A percentile compares a stretch with the other conserved stretches of the same genome.
Evolutionary conservation across 2,797 vertebrate genomes (phyloP).

Genomic region (Tamandua tetradactyla): DNA sequence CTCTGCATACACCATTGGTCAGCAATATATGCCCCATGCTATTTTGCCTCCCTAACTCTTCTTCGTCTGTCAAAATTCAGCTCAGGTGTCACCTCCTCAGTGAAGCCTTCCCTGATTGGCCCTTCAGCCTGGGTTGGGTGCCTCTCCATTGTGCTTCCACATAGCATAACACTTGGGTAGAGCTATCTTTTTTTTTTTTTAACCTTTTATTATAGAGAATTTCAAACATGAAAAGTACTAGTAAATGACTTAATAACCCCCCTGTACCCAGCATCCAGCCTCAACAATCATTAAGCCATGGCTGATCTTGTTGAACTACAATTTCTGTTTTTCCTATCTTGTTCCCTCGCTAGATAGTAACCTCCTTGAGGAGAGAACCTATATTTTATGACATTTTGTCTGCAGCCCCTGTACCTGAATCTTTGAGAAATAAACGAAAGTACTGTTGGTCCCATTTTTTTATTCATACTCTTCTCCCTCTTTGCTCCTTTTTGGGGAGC

Average conservation of each 20-base stretch:
- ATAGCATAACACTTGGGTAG: not conserved
- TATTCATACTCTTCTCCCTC: not conserved
- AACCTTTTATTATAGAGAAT: not conserved
- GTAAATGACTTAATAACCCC: not conserved
- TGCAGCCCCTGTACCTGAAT: not conserved
- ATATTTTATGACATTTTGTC: not conserved
- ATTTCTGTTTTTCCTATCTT: not conserved
- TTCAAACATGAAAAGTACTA: not conserved
- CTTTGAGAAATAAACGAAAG: slow-evolving; percentile 18
- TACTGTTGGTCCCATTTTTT: not conserved
- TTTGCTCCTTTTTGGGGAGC: not conserved
- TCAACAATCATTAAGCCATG: too few species aligned
- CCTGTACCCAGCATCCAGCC: not conserved
- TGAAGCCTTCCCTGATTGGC: not conserved
- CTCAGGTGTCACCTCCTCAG: not conserved
- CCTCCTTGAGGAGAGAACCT: not conserved
- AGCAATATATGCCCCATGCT: not conserved
- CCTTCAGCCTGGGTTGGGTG: not conserved
- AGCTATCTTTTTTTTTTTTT: not conserved
- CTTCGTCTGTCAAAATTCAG: not conserved
- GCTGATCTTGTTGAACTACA: not conserved
- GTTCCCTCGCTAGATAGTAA: not conserved
- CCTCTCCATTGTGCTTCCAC: not conserved
- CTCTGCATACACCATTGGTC: not conserved
- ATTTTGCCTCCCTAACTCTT: not conserved